phyloP scores from a whole-genome alignment of 2,113 vertebrate genomes.

The Petromus typicus region DNA sequence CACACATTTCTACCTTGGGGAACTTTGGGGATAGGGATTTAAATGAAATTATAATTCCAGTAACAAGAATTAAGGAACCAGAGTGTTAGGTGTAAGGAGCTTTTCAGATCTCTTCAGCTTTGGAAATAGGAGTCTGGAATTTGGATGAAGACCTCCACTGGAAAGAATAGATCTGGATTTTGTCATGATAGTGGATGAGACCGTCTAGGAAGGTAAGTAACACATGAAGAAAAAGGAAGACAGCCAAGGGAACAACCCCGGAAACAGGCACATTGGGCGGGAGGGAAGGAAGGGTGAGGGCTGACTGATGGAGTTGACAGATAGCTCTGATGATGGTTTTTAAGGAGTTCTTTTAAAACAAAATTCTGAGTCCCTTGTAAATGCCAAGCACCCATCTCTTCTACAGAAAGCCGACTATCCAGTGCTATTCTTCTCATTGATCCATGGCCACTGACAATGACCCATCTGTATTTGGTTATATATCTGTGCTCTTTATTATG shows the following conservation, averaged over 20 bases:
- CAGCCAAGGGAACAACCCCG: background rate
- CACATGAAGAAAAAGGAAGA: background rate
- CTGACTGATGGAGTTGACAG: background rate
- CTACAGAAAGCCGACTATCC: background rate
- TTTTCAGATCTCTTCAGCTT: background rate
- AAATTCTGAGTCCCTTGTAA: background rate
- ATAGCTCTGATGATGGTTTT: background rate
- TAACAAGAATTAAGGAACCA: background rate
- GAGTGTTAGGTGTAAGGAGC: background rate
- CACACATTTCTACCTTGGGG: background rate
- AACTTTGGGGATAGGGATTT: background rate
- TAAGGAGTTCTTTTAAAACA: background rate
- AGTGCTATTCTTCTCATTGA: background rate
- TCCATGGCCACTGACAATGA: background rate
- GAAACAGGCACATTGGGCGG: background rate
- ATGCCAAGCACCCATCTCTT: too few species aligned
- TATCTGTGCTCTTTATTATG: background rate
- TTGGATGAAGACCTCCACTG: background rate
- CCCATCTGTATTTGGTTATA: background rate
- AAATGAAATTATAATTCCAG: background rate
- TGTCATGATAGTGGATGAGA: background rate
- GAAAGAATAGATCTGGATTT: background rate
- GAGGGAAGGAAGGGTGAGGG: background rate
- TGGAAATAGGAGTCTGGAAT: background rate
- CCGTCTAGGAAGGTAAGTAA: too few species aligned